A percentile compares a stretch with the other conserved stretches of the same genome.
Conservation (phyloP, 2,113 vertebrate species). For the Cyanoramphus novaezelandiae region DNA sequence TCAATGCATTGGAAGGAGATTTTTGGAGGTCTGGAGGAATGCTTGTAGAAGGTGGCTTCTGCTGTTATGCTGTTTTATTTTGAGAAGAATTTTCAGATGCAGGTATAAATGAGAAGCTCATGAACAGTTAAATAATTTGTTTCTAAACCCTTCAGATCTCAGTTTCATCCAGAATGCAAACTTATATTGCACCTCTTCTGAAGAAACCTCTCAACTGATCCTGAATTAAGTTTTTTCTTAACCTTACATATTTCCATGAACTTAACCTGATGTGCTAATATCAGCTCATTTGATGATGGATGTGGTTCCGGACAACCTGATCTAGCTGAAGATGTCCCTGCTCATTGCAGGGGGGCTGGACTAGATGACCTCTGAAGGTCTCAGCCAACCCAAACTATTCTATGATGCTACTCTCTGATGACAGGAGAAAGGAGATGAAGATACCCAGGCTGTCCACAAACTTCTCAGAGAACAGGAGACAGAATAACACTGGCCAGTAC, state of each 20-base stretch:
- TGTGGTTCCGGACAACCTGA: background rate
- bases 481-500: background rate
- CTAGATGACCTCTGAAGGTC: background rate
- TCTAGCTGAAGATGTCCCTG: background rate
- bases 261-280: background rate
- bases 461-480: background rate
- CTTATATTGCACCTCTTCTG: background rate
- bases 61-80: background rate
- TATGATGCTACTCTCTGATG: background rate
- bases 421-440: background rate
- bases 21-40: background rate
- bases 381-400: background rate
- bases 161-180: background rate
- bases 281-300: background rate
- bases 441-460: rapidly evolving
- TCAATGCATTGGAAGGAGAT: background rate
- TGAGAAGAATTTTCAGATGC: background rate
- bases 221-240: background rate
- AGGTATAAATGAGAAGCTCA: background rate
- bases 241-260: background rate
- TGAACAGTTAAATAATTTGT: background rate
- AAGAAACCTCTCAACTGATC: background rate
- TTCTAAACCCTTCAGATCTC: background rate
- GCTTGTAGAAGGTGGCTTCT: background rate
- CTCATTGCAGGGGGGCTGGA: background rate